phyloP scores from a whole-genome alignment of 2,797 vertebrate species.

The Yasuhikotakia modesta region DNA sequence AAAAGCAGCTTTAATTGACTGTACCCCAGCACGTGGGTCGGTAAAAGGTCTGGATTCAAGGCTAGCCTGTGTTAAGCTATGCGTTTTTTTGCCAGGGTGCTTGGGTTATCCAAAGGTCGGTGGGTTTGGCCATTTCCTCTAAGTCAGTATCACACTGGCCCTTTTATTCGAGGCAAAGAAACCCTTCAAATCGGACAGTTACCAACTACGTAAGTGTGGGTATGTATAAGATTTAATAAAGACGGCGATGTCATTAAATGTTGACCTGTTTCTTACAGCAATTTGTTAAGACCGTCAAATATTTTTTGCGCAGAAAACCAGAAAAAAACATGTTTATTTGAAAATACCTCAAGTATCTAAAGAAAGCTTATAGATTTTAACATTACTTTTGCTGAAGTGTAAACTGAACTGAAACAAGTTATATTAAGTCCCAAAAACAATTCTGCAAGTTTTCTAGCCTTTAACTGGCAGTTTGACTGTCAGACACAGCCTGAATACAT shows the following conservation, averaged over 20 bases:
- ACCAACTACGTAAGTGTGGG: slow-evolving; percentile 36
- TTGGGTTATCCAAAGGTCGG: slow-evolving; percentile 80
- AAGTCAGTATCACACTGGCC: slow-evolving; percentile 67
- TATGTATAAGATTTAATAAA: slow-evolving; percentile 16
- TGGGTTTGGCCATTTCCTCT: slow-evolving; percentile 62
- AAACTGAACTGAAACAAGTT: background rate
- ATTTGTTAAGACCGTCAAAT: background rate
- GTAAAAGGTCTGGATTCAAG: slow-evolving; percentile 73
- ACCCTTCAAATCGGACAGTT: slow-evolving; percentile 32
- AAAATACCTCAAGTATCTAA: background rate
- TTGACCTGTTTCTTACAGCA: background rate
- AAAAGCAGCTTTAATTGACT: slow-evolving; percentile 74
- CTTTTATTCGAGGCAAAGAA: slow-evolving; percentile 64
- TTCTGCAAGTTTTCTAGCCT: slow-evolving; percentile 27
- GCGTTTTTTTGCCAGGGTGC: slow-evolving; percentile 73
- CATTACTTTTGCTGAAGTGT: background rate
- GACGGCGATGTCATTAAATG: slow-evolving; percentile 33
- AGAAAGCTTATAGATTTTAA: background rate
- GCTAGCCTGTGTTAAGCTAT: slow-evolving; percentile 78
- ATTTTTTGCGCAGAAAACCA: background rate
- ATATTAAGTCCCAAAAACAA: slow-evolving; percentile 15
- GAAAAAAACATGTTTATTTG: background rate
- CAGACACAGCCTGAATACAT: slow-evolving; percentile 70
- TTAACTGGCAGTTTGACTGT: slow-evolving; percentile 69
- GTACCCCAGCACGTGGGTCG: slow-evolving; percentile 61